Evolutionary conservation across 2,888 invertebrate genomes (phyloP).

Genomic region (Parelbella ahira): DNA sequence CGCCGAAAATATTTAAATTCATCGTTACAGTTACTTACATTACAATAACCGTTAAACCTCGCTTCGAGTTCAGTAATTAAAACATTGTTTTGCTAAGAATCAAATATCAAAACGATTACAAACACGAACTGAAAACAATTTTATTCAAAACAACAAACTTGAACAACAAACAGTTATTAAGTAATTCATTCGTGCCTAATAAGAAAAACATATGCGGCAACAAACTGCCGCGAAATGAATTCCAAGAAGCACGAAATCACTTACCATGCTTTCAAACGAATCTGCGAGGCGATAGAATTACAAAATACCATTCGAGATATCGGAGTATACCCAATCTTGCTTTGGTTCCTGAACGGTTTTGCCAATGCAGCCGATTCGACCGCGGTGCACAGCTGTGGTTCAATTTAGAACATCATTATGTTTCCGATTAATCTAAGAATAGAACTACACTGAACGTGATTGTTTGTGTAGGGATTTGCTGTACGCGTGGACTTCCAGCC

Average conservation of each 20-base stretch:
- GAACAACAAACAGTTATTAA: conserved; percentile 6
- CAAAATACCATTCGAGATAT: conserved; percentile 50
- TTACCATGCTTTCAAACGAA: conserved; percentile 51
- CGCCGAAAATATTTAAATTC: too few relatives aligned
- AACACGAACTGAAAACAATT: background rate
- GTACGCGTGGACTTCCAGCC: conserved; percentile 45
- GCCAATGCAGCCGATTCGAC: conserved; percentile 38
- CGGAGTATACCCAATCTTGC: conserved; percentile 31
- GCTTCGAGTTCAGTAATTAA: too few relatives aligned
- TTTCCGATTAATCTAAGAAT: conserved; percentile 55
- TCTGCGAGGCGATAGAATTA: conserved; percentile 45
- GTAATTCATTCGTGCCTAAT: conserved; percentile 17
- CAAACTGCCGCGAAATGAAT: conserved; percentile 36
- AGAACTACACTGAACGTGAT: conserved; percentile 45
- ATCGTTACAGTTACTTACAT: too few relatives aligned
- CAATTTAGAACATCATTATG: conserved; percentile 45
- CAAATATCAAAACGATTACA: background rate
- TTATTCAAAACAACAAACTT: conserved; percentile 5
- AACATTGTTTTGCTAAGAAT: background rate
- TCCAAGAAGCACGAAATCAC: conserved; percentile 42
- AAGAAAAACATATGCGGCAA: conserved; percentile 27
- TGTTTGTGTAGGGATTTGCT: conserved; percentile 45
- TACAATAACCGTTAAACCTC: too few relatives aligned
- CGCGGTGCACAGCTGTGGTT: conserved; percentile 35
- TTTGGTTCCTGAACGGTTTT: conserved; percentile 36